These are phyloP conservation scores for Globodera ellingtonae DNA, from an alignment of 1,140 invertebrate genomes.

Conservation along the genomic window DNA sequence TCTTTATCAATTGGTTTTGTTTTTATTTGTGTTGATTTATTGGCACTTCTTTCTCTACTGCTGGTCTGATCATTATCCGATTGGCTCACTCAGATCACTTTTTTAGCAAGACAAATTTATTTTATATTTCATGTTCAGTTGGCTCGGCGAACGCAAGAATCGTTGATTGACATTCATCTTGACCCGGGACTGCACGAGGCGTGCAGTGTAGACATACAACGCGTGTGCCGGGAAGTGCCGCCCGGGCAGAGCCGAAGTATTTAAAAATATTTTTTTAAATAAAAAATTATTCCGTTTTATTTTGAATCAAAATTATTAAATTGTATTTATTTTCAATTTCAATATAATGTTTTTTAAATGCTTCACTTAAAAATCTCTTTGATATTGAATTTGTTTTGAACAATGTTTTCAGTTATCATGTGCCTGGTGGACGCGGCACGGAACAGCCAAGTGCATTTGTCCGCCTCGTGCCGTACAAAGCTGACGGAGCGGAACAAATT, in stretches of 20 bases:
- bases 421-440: conserved; percentile 60
- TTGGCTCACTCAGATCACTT: too few relatives aligned
- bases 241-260: conserved; percentile 77
- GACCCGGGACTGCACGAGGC: conserved; percentile 70
- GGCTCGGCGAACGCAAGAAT: conserved; percentile 72
- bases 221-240: conserved; percentile 79
- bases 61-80: too few relatives aligned
- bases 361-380: too few relatives aligned
- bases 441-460: conserved; percentile 41
- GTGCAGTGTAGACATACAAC: conserved; percentile 73
- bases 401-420: conserved; percentile 58
- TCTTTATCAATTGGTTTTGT: not conserved
- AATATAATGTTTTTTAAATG: too few relatives aligned
- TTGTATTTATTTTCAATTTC: too few relatives aligned
- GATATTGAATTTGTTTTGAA: conserved; percentile 22
- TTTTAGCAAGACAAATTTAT: too few relatives aligned
- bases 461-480: conserved; percentile 51
- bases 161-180: conserved; percentile 70
- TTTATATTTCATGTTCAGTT: conserved; percentile 65
- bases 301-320: not conserved
- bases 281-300: conserved; percentile 15
- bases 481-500: conserved; percentile 58
- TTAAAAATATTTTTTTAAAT: not conserved
- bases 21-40: too few relatives aligned
- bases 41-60: too few relatives aligned